A percentile compares a stretch with the other conserved stretches of the same genome.
Evolutionary conservation across 2,888 invertebrate genomes (phyloP).

Genomic region (Nesidiocoris tenuis): DNA sequence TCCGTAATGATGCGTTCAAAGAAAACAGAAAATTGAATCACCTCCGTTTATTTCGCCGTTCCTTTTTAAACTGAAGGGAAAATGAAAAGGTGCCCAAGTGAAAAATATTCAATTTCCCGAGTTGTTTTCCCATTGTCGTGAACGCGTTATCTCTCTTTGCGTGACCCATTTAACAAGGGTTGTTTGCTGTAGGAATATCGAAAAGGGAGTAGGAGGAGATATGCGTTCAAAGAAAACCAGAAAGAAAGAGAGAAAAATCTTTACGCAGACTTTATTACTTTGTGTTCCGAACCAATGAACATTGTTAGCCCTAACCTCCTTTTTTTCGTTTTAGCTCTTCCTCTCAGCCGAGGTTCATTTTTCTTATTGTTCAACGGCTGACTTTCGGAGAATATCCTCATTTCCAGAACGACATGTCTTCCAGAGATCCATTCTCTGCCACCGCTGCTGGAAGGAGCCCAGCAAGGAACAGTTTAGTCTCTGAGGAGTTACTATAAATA

Average conservation of each 20-base stretch:
- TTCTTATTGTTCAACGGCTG: neutral
- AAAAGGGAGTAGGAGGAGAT: neutral
- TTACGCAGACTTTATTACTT: slow-evolving; percentile 15
- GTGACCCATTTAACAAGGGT: slow-evolving; percentile 25
- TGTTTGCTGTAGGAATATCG: slow-evolving; percentile 5
- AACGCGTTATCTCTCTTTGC: slow-evolving; percentile 3
- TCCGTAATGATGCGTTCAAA: neutral
- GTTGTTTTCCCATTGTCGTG: slow-evolving; percentile 11
- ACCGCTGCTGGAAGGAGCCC: neutral
- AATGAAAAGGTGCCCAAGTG: neutral
- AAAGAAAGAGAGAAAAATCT: slow-evolving; percentile 4
- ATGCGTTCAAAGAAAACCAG: neutral
- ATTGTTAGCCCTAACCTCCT: slow-evolving; percentile 10
- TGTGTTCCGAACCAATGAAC: slow-evolving; percentile 21
- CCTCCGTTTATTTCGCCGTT: neutral
- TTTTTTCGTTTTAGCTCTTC: neutral
- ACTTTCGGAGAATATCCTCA: neutral
- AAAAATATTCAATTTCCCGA: neutral
- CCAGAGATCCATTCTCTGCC: neutral
- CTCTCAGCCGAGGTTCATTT: slow-evolving; percentile 6
- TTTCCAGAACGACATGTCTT: neutral
- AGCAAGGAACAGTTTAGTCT: neutral
- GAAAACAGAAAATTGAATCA: neutral
- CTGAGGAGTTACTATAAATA: slow-evolving; percentile 16
- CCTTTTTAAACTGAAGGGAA: neutral